A percentile compares a stretch with the other conserved stretches of the same genome.
phyloP scores from a whole-genome alignment of 2,797 vertebrate genomes.

The Channallabes apus region DNA sequence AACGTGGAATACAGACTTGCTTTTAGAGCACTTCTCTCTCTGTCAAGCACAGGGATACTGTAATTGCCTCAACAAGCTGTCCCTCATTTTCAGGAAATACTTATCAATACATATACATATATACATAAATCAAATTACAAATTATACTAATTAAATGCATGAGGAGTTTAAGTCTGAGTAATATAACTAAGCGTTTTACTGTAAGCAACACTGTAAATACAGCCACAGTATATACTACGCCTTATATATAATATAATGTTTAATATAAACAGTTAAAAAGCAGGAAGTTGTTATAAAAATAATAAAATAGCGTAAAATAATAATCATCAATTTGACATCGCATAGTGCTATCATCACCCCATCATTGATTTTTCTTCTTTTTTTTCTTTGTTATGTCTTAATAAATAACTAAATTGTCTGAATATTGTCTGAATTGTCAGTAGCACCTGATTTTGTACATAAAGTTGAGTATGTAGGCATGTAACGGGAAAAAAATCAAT shows the following conservation, averaged over 20 bases:
- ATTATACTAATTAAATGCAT: neutral
- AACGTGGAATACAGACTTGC: conserved; percentile 43
- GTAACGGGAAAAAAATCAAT: neutral
- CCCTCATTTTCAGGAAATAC: conserved; percentile 65
- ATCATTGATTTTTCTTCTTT: no score
- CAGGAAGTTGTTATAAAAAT: no score
- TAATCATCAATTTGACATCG: neutral
- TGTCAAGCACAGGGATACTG: conserved; percentile 61
- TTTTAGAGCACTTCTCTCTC: conserved; percentile 59
- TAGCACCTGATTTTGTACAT: neutral
- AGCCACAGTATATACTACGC: no score
- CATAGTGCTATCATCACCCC: neutral
- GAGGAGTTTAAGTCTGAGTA: neutral
- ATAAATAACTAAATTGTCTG: neutral
- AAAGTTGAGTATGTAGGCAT: neutral
- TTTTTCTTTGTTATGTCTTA: neutral
- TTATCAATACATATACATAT: conserved; percentile 7
- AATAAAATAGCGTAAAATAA: no score
- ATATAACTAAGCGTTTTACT: no score
- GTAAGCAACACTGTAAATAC: no score
- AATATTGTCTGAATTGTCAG: neutral
- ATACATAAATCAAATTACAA: neutral
- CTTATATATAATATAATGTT: neutral
- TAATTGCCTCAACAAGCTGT: conserved; percentile 60
- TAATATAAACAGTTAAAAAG: neutral